These are phyloP conservation scores for Nestor notabilis DNA, from an alignment of 2,113 vertebrate genomes.

Conservation along the genomic window DNA sequence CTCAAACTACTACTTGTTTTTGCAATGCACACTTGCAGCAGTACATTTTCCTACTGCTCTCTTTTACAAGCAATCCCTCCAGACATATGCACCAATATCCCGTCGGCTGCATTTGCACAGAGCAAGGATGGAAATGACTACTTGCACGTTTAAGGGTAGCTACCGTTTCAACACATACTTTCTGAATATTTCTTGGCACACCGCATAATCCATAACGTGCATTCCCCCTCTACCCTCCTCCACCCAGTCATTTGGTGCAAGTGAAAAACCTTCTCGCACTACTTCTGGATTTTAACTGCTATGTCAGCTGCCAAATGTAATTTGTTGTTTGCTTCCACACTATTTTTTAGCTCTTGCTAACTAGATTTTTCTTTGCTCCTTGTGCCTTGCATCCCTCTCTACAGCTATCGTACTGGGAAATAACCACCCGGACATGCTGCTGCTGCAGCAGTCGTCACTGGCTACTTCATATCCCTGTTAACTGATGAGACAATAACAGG, in stretches of 20 bases:
- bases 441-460: slow-evolving; percentile 68
- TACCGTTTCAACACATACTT: slow-evolving; percentile 54
- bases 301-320: slow-evolving; percentile 72
- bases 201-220: slow-evolving; percentile 46
- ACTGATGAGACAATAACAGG: slow-evolving; percentile 70
- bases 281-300: slow-evolving; percentile 60
- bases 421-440: slow-evolving; percentile 71
- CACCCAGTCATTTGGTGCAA: slow-evolving; percentile 49
- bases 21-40: slow-evolving; percentile 28
- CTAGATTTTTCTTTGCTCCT: slow-evolving; percentile 28
- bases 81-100: slow-evolving; percentile 57
- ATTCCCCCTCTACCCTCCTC: slow-evolving; percentile 37
- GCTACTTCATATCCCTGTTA: slow-evolving; percentile 70
- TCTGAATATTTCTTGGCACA: slow-evolving; percentile 45
- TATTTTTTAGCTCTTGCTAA: slow-evolving; percentile 43
- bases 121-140: slow-evolving; percentile 57
- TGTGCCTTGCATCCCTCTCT: slow-evolving; percentile 55
- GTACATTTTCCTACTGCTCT: neutral
- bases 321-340: slow-evolving; percentile 67
- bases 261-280: slow-evolving; percentile 62
- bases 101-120: slow-evolving; percentile 44
- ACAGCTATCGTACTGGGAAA: slow-evolving; percentile 61
- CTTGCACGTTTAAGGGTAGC: slow-evolving; percentile 64
- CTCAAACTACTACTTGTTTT: slow-evolving; percentile 65
- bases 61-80: neutral